Evolutionary conservation across 2,888 invertebrate genomes (phyloP), one percentile per base, ranked within the genome.

Genomic region (Panzeria rudis): DNA sequence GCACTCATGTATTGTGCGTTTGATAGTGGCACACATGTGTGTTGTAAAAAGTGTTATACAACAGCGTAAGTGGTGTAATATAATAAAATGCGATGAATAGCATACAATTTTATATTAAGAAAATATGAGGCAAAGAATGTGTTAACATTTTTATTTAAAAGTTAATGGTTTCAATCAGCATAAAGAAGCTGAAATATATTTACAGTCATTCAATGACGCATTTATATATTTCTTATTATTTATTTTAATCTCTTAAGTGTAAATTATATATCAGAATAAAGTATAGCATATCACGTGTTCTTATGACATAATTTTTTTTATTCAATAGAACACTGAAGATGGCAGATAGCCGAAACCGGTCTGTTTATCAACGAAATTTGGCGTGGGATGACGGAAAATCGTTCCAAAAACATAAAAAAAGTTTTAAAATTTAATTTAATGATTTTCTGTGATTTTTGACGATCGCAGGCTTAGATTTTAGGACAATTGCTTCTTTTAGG

Each of bases 61-160:
- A 68, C 8, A 38, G 13, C 38, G 29, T 50, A 69, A 78, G 78
- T 69, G 78, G 50, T 69, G 68, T 38, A 61, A 52, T 61, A 47
- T 52, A 59, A 61, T 69, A 78, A 78, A 69, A 52, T 69, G 17
- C 44, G 41, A 56, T 41, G n/a, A 29, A 56, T 11, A 54, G 38
- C 38, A n/a, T n/a, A n/a, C n/a, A 17, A 56, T 59, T 59, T 77
- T 29, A 35, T 68, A 23, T 56, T 32, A 32, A 47, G n/a, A 73
- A 35, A 61, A 61, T 61, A 23, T 61, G n/a, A 44, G 4, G 61
- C 32, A 20, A 47, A 23, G 23, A 50, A 61, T 50, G 44, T 50
- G 68, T 61, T 38, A 25, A 35, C 15, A 59, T 41, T 77, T 68
- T 59, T 11, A 25, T 56, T 29, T 44, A 25, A 61, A 59, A 59